These are phyloP conservation scores for Setophaga coronata DNA, from an alignment of 2,113 vertebrate genomes.

Conservation along the genomic window DNA sequence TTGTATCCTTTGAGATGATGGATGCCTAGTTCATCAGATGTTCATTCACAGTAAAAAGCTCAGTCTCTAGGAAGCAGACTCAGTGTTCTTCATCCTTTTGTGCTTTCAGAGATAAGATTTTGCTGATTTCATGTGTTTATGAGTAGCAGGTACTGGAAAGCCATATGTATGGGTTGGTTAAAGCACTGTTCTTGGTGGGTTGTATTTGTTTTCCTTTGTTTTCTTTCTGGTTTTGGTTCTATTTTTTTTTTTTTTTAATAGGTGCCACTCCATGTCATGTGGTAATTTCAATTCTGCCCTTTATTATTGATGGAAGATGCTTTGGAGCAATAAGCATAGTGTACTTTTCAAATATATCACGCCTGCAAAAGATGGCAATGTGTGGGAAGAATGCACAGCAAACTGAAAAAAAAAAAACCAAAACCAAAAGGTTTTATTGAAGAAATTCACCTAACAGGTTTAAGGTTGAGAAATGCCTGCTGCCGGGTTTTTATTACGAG, in stretches of 20 bases:
- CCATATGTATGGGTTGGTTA: neutral
- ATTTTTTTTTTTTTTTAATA: no score
- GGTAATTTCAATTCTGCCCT: neutral
- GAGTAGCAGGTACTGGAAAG: neutral
- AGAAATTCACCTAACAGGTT: neutral
- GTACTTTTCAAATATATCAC: neutral
- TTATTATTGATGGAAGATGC: neutral
- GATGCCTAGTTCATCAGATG: neutral
- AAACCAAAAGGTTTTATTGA: neutral
- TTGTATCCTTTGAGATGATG: neutral
- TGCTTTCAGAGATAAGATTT: neutral
- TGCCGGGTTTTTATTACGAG: neutral
- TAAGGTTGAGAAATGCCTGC: neutral
- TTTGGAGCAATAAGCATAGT: neutral
- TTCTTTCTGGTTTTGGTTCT: neutral
- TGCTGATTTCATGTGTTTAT: neutral
- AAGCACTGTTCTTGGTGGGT: neutral
- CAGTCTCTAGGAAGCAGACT: neutral
- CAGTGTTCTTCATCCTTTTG: neutral
- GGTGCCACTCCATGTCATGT: neutral
- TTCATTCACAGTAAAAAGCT: neutral
- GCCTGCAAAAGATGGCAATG: neutral
- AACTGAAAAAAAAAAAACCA: neutral
- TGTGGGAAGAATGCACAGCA: neutral
- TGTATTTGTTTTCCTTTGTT: neutral